Evolutionary conservation across 1,140 invertebrate genomes (phyloP).

Genomic region (Phocides pigmalion): DNA sequence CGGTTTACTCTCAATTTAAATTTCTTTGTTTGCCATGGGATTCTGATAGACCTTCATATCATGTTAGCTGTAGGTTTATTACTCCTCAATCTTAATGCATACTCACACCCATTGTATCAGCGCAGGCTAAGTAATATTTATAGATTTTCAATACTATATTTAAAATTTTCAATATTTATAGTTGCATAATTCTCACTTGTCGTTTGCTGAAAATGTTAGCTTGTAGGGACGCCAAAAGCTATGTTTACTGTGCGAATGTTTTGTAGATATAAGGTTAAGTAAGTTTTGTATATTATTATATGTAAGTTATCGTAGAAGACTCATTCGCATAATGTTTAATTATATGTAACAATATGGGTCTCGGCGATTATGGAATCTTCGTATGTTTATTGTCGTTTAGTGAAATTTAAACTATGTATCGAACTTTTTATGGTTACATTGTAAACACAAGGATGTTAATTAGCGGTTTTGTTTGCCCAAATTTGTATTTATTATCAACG

Average conservation of each 20-base stretch:
- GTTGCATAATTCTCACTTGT: not conserved
- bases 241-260: constrained; percentile 3
- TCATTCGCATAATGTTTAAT: constrained; percentile 1
- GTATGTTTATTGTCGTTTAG: not conserved
- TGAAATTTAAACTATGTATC: not conserved
- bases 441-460: not conserved
- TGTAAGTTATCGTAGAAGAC: not conserved
- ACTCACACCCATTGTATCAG: not conserved
- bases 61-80: too few relatives aligned
- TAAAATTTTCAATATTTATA: not conserved
- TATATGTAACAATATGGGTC: constrained; percentile 2
- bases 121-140: not conserved
- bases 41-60: too few relatives aligned
- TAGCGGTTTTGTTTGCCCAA: not conserved
- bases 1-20: too few relatives aligned
- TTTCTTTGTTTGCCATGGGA: too few relatives aligned
- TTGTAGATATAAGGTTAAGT: constrained; percentile 14
- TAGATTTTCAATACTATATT: not conserved
- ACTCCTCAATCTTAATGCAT: too few relatives aligned
- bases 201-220: not conserved
- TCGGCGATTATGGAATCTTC: not conserved
- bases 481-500: not conserved
- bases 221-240: constrained; percentile 13
- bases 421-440: not conserved
- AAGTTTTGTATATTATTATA: constrained; percentile 6